phyloP scores from a whole-genome alignment of 2,113 vertebrate species.

The Vulpes vulpes region DNA sequence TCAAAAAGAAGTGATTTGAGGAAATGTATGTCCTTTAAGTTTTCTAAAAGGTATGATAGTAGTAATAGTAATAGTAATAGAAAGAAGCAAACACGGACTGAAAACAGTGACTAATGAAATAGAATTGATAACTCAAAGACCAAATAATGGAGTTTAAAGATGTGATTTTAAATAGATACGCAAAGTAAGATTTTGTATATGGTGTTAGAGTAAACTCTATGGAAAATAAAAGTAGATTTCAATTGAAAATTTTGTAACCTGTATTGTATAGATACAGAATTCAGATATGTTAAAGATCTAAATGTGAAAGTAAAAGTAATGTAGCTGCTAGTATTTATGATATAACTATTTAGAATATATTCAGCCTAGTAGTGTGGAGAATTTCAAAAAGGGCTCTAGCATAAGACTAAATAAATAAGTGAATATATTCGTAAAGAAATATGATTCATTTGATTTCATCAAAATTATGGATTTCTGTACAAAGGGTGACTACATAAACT shows the following conservation, averaged over 20 bases:
- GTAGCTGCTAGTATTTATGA: background rate
- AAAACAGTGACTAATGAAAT: background rate
- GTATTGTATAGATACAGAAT: background rate
- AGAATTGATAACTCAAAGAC: background rate
- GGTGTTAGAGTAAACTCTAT: background rate
- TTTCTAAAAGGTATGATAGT: background rate
- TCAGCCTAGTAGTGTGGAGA: background rate
- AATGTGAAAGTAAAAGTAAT: background rate
- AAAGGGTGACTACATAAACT: background rate
- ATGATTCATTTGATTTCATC: background rate
- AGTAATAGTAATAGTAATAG: background rate
- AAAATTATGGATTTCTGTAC: background rate
- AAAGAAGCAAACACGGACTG: background rate
- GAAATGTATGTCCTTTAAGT: background rate
- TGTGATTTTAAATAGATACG: background rate
- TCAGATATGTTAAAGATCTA: background rate
- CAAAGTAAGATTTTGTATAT: background rate
- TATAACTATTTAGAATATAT: background rate
- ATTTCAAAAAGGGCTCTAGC: background rate
- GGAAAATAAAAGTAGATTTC: background rate
- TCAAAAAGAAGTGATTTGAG: background rate
- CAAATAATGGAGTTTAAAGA: background rate
- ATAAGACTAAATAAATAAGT: background rate
- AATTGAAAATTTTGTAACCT: background rate
- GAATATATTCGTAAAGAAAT: background rate